These are phyloP conservation scores for Meteorus colon DNA, from an alignment of 2,888 invertebrate species.

Conservation along the genomic window DNA sequence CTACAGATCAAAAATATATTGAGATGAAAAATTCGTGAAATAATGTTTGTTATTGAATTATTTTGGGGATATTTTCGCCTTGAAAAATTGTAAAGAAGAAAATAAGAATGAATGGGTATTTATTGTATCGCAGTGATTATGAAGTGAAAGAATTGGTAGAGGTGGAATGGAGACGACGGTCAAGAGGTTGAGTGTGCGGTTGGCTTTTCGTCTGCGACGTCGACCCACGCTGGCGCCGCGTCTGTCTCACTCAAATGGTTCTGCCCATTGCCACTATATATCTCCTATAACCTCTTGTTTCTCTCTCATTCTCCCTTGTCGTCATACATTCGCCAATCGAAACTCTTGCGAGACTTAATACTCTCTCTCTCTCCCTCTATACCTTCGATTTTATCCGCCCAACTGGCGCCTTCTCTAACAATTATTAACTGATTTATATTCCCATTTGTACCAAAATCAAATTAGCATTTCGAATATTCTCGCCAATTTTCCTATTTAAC, in stretches of 20 bases:
- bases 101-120: no score
- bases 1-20: no score
- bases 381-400: slow-evolving; percentile 43
- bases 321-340: slow-evolving; percentile 38
- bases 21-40: not conserved
- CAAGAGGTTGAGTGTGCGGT: slow-evolving; percentile 60
- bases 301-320: slow-evolving; percentile 48
- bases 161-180: slow-evolving; percentile 38
- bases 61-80: no score
- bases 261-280: slow-evolving; percentile 22
- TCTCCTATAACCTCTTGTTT: slow-evolving; percentile 35
- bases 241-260: slow-evolving; percentile 49
- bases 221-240: slow-evolving; percentile 72
- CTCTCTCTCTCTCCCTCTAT: slow-evolving; percentile 35
- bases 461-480: no score
- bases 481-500: no score
- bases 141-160: slow-evolving; percentile 14
- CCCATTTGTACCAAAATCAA: no score
- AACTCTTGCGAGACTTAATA: not conserved
- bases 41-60: not conserved
- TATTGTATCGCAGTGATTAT: not conserved
- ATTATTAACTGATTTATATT: slow-evolving; percentile 52
- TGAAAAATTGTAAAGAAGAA: not conserved
- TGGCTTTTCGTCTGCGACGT: slow-evolving; percentile 52
- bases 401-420: slow-evolving; percentile 65